A percentile compares a stretch with the other conserved stretches of the same genome.
phyloP scores from a whole-genome alignment of 2,113 vertebrate species.

The Pteropus alecto region DNA sequence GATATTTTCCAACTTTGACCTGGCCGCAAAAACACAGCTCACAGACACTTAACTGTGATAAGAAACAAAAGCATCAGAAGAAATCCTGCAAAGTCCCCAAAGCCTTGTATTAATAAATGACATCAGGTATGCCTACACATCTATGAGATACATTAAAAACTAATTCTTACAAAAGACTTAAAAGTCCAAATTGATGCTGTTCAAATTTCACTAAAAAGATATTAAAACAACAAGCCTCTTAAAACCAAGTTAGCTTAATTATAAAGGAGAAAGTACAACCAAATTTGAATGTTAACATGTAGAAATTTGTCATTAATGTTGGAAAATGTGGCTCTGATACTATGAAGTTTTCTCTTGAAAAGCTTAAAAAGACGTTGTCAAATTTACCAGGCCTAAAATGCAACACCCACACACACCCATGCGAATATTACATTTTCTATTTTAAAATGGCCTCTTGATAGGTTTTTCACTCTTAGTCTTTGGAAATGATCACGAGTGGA shows the following conservation, averaged over 20 bases:
- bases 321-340: slow-evolving; percentile 28
- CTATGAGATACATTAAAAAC: not conserved
- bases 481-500: slow-evolving; percentile 39
- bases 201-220: not conserved
- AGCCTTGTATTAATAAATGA: not conserved
- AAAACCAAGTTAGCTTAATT: slow-evolving; percentile 40
- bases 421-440: slow-evolving; percentile 31
- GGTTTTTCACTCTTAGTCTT: slow-evolving; percentile 49
- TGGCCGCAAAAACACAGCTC: not conserved
- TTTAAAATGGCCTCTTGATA: slow-evolving; percentile 42
- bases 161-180: not conserved
- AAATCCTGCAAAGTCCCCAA: not conserved
- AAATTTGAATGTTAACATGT: slow-evolving; percentile 6
- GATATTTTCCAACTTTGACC: not conserved
- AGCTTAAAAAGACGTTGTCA: slow-evolving; percentile 44
- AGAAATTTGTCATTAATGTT: not conserved
- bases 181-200: not conserved
- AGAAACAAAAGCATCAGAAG: not conserved
- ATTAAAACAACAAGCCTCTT: not conserved
- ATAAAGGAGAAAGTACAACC: not conserved
- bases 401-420: slow-evolving; percentile 13
- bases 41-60: not conserved
- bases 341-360: slow-evolving; percentile 34
- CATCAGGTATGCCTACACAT: not conserved
- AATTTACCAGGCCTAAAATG: slow-evolving; percentile 51